Evolutionary conservation across 2,113 vertebrate genomes (phyloP).

Genomic region (Baryphthengus martii): DNA sequence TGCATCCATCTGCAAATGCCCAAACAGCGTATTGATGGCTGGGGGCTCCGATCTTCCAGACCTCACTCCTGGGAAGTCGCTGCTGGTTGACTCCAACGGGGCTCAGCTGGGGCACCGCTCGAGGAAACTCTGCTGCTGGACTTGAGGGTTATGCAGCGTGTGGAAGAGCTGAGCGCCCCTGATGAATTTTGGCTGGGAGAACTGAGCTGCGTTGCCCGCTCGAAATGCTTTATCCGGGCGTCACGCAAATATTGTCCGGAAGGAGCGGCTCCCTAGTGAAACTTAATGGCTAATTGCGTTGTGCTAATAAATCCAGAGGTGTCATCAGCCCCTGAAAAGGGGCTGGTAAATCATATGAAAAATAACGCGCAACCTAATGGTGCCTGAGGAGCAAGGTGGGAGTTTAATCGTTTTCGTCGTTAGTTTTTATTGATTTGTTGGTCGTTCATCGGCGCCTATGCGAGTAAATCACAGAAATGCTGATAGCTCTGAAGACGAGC

Average conservation of each 20-base stretch:
- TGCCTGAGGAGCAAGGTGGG: neutral
- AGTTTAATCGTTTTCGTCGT: neutral
- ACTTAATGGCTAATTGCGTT: conserved; percentile 38
- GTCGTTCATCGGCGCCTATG: neutral
- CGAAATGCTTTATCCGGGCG: neutral
- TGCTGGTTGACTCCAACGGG: neutral
- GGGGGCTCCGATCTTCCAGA: fast-evolving
- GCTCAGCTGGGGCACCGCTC: neutral
- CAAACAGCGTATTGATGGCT: fast-evolving
- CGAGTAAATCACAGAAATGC: neutral
- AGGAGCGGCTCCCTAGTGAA: neutral
- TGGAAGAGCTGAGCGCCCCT: fast-evolving
- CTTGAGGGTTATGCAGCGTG: fast-evolving
- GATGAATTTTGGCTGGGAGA: neutral
- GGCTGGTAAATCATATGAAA: neutral
- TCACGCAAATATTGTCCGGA: neutral
- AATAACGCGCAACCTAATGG: neutral
- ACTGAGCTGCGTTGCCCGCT: neutral
- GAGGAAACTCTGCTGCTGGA: too few relatives aligned
- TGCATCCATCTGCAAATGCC: neutral
- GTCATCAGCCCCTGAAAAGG: neutral
- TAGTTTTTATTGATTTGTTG: conserved; percentile 49
- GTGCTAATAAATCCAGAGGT: conserved; percentile 16
- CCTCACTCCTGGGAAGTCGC: fast-evolving
- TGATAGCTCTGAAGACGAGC: neutral